Percentiles rank a stretch among this genome's conserved stretches.
Evolutionary conservation across 2,113 vertebrate genomes (phyloP).

Genomic region (Eidolon helvum): DNA sequence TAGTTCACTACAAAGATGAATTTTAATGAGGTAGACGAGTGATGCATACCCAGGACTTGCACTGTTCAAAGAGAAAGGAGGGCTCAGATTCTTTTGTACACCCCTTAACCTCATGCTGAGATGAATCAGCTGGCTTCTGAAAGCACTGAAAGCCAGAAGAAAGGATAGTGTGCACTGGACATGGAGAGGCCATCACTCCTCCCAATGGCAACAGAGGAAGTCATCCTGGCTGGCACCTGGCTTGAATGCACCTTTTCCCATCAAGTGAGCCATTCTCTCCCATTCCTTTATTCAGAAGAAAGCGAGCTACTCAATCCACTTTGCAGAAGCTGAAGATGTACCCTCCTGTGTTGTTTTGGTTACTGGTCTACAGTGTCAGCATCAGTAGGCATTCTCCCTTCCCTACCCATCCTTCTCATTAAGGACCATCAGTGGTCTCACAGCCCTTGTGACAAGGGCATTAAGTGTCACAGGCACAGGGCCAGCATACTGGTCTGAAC

Average conservation of each 20-base stretch:
- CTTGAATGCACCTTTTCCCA: background rate
- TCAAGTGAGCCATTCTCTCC: background rate
- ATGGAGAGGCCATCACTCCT: background rate
- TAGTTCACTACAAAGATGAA: background rate
- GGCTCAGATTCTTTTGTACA: background rate
- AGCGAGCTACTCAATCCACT: background rate
- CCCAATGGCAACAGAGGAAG: background rate
- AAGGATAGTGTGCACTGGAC: background rate
- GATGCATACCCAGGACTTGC: background rate
- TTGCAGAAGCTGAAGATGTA: background rate
- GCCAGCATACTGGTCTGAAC: background rate
- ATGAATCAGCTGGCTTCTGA: background rate
- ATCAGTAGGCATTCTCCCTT: background rate
- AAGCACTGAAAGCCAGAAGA: background rate
- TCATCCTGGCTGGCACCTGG: background rate
- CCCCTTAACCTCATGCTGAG: background rate
- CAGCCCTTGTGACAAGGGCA: background rate
- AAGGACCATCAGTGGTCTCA: background rate
- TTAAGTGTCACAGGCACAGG: background rate
- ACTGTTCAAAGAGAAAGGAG: background rate
- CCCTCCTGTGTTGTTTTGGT: background rate
- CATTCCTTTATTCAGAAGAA: background rate
- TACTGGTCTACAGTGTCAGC: background rate
- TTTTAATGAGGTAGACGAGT: background rate
- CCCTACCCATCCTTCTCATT: background rate